These are phyloP conservation scores for Danaus chrysippus DNA, from an alignment of 2,888 invertebrate species.

Conservation along the genomic window DNA sequence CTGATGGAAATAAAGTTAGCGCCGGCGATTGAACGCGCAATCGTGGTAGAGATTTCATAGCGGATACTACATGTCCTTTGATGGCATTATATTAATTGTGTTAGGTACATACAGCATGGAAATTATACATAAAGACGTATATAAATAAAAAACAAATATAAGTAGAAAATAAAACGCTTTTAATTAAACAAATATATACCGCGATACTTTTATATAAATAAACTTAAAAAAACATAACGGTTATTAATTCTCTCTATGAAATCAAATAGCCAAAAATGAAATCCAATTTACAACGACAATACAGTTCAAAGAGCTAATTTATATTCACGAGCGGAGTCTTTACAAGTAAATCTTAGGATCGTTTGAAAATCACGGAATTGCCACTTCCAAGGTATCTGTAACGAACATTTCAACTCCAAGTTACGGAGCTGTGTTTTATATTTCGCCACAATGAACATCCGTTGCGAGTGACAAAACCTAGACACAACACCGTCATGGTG, in stretches of 20 bases:
- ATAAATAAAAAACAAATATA: too few relatives aligned
- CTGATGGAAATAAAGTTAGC: constrained; percentile 31
- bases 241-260: too few relatives aligned
- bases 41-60: constrained; percentile 34
- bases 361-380: constrained; percentile 20
- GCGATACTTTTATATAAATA: too few relatives aligned
- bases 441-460: constrained; percentile 44
- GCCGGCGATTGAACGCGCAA: constrained; percentile 38
- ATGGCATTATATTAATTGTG: constrained; percentile 11
- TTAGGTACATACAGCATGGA: background rate
- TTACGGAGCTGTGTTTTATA: constrained; percentile 27
- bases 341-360: constrained; percentile 3
- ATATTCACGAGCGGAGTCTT: background rate
- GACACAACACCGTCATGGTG: constrained; percentile 37
- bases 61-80: constrained; percentile 25
- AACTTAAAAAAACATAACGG: too few relatives aligned
- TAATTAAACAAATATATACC: too few relatives aligned
- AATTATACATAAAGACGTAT: background rate
- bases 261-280: too few relatives aligned
- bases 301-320: background rate
- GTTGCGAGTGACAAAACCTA: constrained; percentile 45
- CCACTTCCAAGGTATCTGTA: constrained; percentile 15
- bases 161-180: too few relatives aligned
- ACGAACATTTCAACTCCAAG: constrained; percentile 24
- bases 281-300: background rate